A percentile compares a stretch with the other conserved stretches of the same genome.
Evolutionary conservation across 2,113 vertebrate genomes (phyloP).

Genomic region (Antechinus flavipes): DNA sequence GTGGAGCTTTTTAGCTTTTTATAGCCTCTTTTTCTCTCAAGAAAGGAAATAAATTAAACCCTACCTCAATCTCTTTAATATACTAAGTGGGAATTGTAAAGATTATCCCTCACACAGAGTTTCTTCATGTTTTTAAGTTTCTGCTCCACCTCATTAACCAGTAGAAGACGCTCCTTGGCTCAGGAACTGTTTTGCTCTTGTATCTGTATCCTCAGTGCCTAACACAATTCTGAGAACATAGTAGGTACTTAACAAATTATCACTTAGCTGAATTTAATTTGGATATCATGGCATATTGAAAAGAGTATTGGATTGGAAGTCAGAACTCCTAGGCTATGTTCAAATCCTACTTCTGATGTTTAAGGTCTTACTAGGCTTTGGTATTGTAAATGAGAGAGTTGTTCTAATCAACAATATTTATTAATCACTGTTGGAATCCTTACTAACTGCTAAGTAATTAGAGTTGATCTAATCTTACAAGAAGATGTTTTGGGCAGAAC

Average conservation of each 20-base stretch:
- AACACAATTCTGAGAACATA: not conserved
- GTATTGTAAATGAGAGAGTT: not conserved
- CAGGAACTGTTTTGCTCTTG: not conserved
- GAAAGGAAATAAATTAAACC: not conserved
- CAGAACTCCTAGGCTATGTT: not conserved
- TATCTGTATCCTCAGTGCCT: not conserved
- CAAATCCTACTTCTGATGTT: not conserved
- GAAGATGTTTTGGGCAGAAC: no score
- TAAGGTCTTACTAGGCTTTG: not conserved
- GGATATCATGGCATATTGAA: not conserved
- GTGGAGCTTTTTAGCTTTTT: not conserved
- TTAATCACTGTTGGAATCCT: no score
- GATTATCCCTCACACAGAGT: not conserved
- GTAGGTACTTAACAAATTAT: not conserved
- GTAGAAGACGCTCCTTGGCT: not conserved
- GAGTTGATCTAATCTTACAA: no score
- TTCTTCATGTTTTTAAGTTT: not conserved
- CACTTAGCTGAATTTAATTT: not conserved
- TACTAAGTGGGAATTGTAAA: not conserved
- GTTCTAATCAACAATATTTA: not conserved
- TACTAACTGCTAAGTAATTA: no score
- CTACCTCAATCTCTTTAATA: not conserved
- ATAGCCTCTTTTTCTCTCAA: not conserved
- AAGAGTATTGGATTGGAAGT: not conserved
- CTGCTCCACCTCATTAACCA: not conserved